A percentile compares a stretch with the other conserved stretches of the same genome.
These are phyloP conservation scores for Pristiophorus japonicus DNA, from an alignment of 2,113 vertebrate genomes.

Conservation along the genomic window DNA sequence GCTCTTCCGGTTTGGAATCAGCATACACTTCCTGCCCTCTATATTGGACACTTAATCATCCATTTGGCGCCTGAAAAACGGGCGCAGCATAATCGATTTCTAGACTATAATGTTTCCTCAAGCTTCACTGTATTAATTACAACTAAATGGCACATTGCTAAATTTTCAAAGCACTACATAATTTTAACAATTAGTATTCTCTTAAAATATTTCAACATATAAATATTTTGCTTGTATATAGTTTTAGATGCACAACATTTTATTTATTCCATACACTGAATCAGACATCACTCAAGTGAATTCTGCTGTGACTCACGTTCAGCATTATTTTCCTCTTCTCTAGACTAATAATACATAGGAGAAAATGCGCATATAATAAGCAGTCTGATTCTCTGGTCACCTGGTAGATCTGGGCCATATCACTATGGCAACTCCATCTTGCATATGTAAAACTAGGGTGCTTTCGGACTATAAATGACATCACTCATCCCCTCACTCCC, in stretches of 20 bases:
- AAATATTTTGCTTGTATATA: background rate
- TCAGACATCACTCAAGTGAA: background rate
- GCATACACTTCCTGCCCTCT: background rate
- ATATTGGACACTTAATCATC: background rate
- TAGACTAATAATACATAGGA: slow-evolving; percentile 31
- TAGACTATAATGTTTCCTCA: too few species aligned
- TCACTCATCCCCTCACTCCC: slow-evolving; percentile 32
- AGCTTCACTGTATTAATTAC: background rate
- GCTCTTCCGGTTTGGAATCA: background rate
- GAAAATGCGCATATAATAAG: slow-evolving; percentile 33
- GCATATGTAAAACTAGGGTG: slow-evolving; percentile 38
- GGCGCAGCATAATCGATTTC: background rate
- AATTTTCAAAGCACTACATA: background rate
- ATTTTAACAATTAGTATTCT: background rate
- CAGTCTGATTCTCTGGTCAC: slow-evolving; percentile 37
- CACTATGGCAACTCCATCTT: slow-evolving; percentile 35
- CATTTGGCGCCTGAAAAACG: background rate
- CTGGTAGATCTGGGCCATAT: slow-evolving; percentile 35
- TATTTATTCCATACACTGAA: slow-evolving; percentile 20
- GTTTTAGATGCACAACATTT: background rate
- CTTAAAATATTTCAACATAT: background rate
- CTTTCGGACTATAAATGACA: slow-evolving; percentile 34
- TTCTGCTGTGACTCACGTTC: slow-evolving; percentile 25
- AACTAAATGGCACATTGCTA: background rate
- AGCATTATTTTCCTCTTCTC: slow-evolving; percentile 7